Evolutionary conservation across 2,113 vertebrate genomes (phyloP).

Genomic region (Charina bottae): DNA sequence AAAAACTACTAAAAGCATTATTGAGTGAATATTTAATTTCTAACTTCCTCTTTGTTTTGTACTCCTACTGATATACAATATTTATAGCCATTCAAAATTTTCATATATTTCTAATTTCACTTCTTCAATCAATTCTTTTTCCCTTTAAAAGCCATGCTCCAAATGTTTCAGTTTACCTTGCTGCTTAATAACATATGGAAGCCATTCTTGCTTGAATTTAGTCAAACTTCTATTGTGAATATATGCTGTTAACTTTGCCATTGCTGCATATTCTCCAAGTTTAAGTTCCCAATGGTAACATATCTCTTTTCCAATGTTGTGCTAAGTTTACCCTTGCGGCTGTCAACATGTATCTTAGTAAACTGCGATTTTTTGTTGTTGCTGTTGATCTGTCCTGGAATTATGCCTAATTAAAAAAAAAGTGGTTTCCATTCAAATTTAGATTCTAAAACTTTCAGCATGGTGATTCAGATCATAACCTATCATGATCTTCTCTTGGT

Average conservation of each 20-base stretch:
- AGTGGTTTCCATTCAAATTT: not conserved
- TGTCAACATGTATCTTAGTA: not conserved
- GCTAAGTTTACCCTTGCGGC: not conserved
- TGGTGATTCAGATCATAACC: not conserved
- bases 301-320: not conserved
- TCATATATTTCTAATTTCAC: not conserved
- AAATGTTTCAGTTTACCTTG: not conserved
- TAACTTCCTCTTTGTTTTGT: not conserved
- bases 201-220: not conserved
- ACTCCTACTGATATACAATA: not conserved
- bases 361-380: not conserved
- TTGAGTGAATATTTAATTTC: not conserved
- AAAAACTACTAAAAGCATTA: not conserved
- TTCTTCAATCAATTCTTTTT: not conserved
- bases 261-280: not conserved
- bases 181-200: not conserved
- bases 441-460: not conserved
- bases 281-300: not conserved
- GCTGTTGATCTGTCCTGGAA: not conserved
- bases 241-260: not conserved
- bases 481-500: not conserved
- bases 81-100: not conserved
- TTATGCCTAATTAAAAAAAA: not conserved
- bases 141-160: not conserved
- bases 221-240: not conserved